phyloP scores from a whole-genome alignment of 1,140 invertebrate species.

The Vanessa atalanta region DNA sequence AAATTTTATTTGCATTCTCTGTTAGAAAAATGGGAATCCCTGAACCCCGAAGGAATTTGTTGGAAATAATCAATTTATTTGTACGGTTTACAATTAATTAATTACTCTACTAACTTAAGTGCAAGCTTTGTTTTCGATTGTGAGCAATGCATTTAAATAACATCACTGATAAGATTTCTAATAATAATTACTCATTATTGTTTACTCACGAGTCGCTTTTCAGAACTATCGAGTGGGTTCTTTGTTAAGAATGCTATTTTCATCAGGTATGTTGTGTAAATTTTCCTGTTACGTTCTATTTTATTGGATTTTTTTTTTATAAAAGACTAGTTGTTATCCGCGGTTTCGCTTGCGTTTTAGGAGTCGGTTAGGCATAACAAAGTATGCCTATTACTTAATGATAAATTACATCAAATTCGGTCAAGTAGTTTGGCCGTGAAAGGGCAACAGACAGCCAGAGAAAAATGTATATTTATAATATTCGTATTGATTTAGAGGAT shows the following conservation, averaged over 20 bases:
- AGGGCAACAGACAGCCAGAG: too few relatives aligned
- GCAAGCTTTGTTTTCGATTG: constrained; percentile 7
- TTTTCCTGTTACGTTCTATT: constrained; percentile 4
- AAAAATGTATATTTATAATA: too few relatives aligned
- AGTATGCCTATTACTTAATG: too few relatives aligned
- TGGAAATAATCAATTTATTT: not conserved
- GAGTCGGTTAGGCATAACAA: too few relatives aligned
- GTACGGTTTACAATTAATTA: not conserved
- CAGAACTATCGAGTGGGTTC: constrained; percentile 20
- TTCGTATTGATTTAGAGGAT: too few relatives aligned
- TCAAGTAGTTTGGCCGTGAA: too few relatives aligned
- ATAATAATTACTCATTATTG: constrained; percentile 1
- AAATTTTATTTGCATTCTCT: not conserved
- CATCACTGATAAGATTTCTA: not conserved
- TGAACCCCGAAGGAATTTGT: not conserved
- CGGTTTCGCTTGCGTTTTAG: too few relatives aligned
- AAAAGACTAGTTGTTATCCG: too few relatives aligned
- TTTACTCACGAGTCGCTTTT: constrained; percentile 7
- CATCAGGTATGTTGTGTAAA: not conserved
- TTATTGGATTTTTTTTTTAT: not conserved
- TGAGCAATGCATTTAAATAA: constrained; percentile 1
- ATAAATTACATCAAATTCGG: too few relatives aligned
- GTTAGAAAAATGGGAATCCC: not conserved
- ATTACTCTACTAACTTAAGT: not conserved
- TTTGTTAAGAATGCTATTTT: not conserved